A percentile compares a stretch with the other conserved stretches of the same genome.
These are phyloP conservation scores for Lasioglossum lativentre DNA, from an alignment of 2,888 invertebrate species.

Conservation along the genomic window DNA sequence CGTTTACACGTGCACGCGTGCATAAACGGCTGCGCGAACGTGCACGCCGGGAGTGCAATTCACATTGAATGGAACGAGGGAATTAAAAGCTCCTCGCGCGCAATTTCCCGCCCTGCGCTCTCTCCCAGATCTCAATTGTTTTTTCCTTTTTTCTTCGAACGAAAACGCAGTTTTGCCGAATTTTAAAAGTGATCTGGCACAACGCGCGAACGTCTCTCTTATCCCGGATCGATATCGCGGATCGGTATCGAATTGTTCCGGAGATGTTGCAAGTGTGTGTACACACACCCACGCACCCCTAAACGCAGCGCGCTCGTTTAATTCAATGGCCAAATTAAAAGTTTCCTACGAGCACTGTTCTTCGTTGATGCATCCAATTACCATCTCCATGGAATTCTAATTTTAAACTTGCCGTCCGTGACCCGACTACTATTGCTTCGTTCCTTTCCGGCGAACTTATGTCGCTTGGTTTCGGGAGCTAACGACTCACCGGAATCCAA, in stretches of 20 bases:
- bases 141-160: not conserved
- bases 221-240: conserved; percentile 25
- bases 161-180: conserved; percentile 18
- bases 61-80: conserved; percentile 48
- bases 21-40: conserved; percentile 7
- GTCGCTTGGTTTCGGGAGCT: conserved; percentile 8
- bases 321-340: conserved; percentile 71
- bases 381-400: conserved; percentile 62
- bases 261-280: not conserved
- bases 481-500: conserved; percentile 9
- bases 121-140: not conserved
- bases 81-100: conserved; percentile 50
- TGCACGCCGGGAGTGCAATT: conserved; percentile 7
- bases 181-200: not conserved
- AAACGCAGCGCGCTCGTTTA: conserved; percentile 61
- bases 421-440: conserved; percentile 22
- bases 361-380: conserved; percentile 67
- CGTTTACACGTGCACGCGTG: conserved; percentile 1
- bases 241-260: not conserved
- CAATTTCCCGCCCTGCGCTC: conserved; percentile 23
- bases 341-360: conserved; percentile 66
- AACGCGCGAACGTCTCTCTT: not conserved
- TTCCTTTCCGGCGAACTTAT: conserved; percentile 29
- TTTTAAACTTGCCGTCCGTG: conserved; percentile 47
- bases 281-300: not conserved